Evolutionary conservation across 2,888 invertebrate species (phyloP).

Genomic region (Noctua pronuba): DNA sequence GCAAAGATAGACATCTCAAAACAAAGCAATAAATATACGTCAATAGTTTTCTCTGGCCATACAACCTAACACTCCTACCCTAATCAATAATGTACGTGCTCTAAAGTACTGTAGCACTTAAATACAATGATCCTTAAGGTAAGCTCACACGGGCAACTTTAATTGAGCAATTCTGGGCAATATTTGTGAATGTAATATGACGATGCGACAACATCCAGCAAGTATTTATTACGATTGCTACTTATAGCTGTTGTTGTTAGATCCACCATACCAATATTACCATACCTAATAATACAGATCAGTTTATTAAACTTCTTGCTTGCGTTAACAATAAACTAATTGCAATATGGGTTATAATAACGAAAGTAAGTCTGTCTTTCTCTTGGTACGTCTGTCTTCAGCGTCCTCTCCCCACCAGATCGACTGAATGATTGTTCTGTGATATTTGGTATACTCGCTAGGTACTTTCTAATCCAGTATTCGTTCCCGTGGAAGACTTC

Average conservation of each 20-base stretch:
- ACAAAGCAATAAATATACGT: conserved; percentile 14
- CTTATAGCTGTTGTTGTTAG: not conserved
- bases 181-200: not conserved
- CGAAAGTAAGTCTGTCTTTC: too few species aligned
- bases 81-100: conserved; percentile 40
- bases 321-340: too few species aligned
- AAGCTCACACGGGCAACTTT: conserved; percentile 1
- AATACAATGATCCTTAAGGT: conserved; percentile 32
- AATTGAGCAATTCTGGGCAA: not conserved
- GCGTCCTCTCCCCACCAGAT: too few species aligned
- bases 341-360: too few species aligned
- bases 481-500: too few species aligned
- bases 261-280: not conserved
- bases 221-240: not conserved
- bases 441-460: too few species aligned
- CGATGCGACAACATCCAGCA: not conserved
- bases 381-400: too few species aligned
- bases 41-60: conserved; percentile 7
- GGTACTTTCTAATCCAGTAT: too few species aligned
- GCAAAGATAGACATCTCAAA: not conserved
- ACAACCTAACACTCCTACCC: conserved; percentile 8
- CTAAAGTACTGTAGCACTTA: conserved; percentile 38
- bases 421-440: too few species aligned
- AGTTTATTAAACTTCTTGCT: too few species aligned
- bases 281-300: too few species aligned